Percentiles rank a stretch among this genome's conserved stretches.
phyloP scores from a whole-genome alignment of 2,797 vertebrate genomes.

The Lacerta viridis region DNA sequence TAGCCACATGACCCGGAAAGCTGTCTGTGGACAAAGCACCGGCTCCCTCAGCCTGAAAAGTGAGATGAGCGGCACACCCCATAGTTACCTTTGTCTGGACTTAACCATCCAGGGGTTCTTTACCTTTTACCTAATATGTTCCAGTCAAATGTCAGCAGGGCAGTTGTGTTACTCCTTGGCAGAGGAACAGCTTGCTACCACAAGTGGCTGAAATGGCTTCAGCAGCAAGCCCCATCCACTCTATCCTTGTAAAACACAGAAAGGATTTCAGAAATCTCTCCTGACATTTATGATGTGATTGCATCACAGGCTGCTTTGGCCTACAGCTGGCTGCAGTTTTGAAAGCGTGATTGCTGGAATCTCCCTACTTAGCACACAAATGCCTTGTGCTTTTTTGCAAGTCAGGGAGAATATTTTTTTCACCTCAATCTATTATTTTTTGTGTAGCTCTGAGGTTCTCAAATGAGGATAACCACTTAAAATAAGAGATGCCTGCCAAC shows the following conservation, averaged over 20 bases:
- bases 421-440: neutral
- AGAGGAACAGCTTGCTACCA: neutral
- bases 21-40: no score
- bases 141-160: neutral
- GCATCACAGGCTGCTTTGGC: neutral
- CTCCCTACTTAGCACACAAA: neutral
- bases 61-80: no score
- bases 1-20: neutral
- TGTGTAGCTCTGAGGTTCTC: neutral
- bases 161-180: no score
- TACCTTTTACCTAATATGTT: no score
- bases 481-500: constrained; percentile 15
- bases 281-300: neutral
- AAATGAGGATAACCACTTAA: constrained; percentile 5
- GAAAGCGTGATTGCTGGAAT: neutral
- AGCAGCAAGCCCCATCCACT: neutral
- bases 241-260: neutral
- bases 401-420: neutral
- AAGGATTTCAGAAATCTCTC: neutral
- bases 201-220: neutral
- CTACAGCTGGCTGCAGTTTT: neutral
- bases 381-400: neutral
- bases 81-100: no score
- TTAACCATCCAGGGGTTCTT: no score
- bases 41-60: no score